These are phyloP conservation scores for Cephus runcator DNA, from an alignment of 2,888 invertebrate genomes.

Conservation along the genomic window DNA sequence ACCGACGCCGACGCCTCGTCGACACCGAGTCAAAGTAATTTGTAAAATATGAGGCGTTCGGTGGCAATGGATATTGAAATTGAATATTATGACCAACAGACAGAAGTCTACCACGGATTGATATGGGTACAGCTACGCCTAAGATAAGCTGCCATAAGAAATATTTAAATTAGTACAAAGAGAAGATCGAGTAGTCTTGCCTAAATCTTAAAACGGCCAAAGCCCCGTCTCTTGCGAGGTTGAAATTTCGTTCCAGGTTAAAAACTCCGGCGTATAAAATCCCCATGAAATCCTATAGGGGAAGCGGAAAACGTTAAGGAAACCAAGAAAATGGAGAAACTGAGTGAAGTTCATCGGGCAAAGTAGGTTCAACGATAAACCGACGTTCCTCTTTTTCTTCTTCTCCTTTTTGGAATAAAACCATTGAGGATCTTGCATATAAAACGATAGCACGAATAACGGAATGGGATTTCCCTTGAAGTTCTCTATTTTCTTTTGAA, in stretches of 20 bases:
- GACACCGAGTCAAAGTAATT: constrained; percentile 66
- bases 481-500: neutral
- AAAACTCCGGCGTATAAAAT: neutral
- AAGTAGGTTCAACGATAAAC: constrained; percentile 19
- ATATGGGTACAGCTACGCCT: constrained; percentile 71
- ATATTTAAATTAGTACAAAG: constrained; percentile 4
- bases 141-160: constrained; percentile 69
- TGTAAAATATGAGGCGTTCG: constrained; percentile 68
- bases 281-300: neutral
- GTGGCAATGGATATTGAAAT: constrained; percentile 72
- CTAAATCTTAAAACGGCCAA: neutral
- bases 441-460: neutral
- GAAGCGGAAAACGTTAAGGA: neutral
- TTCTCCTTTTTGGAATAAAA: neutral
- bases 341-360: constrained; percentile 10
- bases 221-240: neutral
- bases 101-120: constrained; percentile 68
- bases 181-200: neutral
- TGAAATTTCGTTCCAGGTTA: neutral
- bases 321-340: neutral
- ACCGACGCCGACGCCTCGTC: constrained; percentile 32
- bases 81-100: constrained; percentile 73
- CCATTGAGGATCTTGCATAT: neutral
- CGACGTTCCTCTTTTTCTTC: neutral
- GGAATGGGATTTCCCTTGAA: neutral